Base-by-base conservation (phyloP, 1,140 invertebrate genomes). In the Zaprionus lachaisei region DNA sequence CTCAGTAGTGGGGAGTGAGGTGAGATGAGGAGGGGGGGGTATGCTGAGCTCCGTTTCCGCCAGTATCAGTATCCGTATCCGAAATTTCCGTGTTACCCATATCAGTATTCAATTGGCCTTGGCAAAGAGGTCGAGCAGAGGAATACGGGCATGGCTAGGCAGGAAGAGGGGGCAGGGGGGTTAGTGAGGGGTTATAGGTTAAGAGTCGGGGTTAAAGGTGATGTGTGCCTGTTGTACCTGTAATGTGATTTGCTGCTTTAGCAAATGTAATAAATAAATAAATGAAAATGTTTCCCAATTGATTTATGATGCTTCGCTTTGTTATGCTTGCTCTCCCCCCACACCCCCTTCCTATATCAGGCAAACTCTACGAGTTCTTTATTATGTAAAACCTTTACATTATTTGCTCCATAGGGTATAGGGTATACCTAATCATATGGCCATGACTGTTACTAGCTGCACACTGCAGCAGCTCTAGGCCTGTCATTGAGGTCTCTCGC, bases 231-330 rank as follows among this genome's bases (percentile, higher is more conserved):
- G 15, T 47, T 31, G 26, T 38, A 67, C 71, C 56, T 51, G 64
- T 47, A 68, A 73, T 73, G 71, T 73, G 64, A 73, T 73, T 73
- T 73, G 55, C 64, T 73, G 64, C 64, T 67, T 61, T 73, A 37
- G 63, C 70, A 72, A 72, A 66, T 66, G 63, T 58, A 72, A 72
- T 66, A 72, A 66, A 72, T 68, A 68, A 68, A 68, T 72, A 72
- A 72, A 72, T 72, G 54, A 72, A 66, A 72, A 72, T 72, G 62
- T 66, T 72, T 28, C 70, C 62, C 62, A 72, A 72, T 72, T 66
- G 62, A 72, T 72, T 72, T 66, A 72, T 58, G 70, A 72, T 72
- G 41, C 2, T 58, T 57, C 15, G 26, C 54, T 28, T 51, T 64
- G 15, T 17, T 67, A 3, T n/a, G 24, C 41, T 47, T 11, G n/a